Conservation (phyloP, 1,140 invertebrate species). For the Holotrichia oblita region DNA sequence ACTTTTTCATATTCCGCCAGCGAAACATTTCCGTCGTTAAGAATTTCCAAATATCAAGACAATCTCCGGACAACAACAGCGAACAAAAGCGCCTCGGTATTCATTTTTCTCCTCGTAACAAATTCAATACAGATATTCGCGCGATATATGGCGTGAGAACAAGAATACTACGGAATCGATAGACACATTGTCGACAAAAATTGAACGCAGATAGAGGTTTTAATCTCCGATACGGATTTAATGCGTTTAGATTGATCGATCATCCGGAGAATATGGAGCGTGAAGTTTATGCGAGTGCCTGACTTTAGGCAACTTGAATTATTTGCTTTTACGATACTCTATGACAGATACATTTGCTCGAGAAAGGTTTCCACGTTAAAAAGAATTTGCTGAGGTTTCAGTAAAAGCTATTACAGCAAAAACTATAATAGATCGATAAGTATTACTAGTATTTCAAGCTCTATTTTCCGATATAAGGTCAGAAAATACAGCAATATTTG, state of each 20-base stretch:
- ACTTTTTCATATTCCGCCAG: constrained; percentile 2
- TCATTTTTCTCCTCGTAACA: not conserved
- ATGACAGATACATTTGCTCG: not conserved
- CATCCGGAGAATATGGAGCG: not conserved
- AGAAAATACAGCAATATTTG: too few relatives aligned
- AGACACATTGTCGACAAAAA: not conserved
- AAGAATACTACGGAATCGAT: not conserved
- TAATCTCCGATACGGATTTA: not conserved
- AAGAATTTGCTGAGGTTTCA: not conserved
- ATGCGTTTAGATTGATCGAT: not conserved
- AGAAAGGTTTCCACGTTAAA: not conserved
- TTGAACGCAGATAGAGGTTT: not conserved
- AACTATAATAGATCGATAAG: too few relatives aligned
- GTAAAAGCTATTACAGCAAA: too few relatives aligned
- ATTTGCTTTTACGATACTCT: not conserved
- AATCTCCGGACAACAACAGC: not conserved
- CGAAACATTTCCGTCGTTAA: constrained; percentile 15
- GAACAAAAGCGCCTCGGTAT: constrained; percentile 3
- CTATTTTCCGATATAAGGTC: too few relatives aligned
- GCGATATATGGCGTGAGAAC: not conserved
- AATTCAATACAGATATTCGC: constrained; percentile 16
- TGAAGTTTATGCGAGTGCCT: not conserved
- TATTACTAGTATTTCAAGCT: too few relatives aligned
- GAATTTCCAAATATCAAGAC: constrained; percentile 12
- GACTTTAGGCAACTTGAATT: constrained; percentile 3